phyloP scores from a whole-genome alignment of 2,888 invertebrate species.

The Trisateles emortualis region DNA sequence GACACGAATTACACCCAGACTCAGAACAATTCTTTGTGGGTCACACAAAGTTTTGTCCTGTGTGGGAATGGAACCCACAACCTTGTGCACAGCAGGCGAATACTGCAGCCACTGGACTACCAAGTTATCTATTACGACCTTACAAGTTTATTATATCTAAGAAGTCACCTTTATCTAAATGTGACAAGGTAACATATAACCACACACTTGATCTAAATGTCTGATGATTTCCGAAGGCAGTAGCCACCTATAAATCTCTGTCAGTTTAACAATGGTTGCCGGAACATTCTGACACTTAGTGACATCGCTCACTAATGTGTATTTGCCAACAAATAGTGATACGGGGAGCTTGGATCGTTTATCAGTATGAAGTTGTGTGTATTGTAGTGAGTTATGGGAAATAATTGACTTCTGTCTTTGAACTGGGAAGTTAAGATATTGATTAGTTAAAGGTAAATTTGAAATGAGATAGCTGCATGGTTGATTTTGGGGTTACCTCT shows the following conservation, averaged over 20 bases:
- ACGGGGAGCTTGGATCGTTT: slow-evolving; percentile 13
- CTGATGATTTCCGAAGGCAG: slow-evolving; percentile 33
- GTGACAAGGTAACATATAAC: not conserved
- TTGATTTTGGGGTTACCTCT: no score
- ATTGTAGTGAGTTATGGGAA: slow-evolving; percentile 8
- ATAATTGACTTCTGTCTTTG: slow-evolving; percentile 5
- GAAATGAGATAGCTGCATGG: no score
- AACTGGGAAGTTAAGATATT: not conserved
- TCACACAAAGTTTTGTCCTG: no score
- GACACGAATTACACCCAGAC: no score
- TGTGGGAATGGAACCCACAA: no score
- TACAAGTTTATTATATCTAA: not conserved
- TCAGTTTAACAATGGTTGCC: slow-evolving; percentile 38
- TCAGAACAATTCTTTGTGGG: no score
- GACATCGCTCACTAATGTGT: slow-evolving; percentile 38
- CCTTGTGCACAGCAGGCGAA: no score
- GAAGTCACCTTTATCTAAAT: not conserved
- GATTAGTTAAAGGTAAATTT: not conserved
- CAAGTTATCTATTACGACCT: no score
- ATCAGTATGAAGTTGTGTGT: slow-evolving; percentile 3
- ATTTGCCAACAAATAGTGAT: slow-evolving; percentile 33
- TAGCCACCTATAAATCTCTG: slow-evolving; percentile 41
- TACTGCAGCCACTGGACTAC: no score
- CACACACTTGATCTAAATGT: slow-evolving; percentile 17
- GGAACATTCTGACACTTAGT: slow-evolving; percentile 41